Base-by-base conservation (phyloP, 2,797 vertebrate genomes). In the Phylloscopus collybita region DNA sequence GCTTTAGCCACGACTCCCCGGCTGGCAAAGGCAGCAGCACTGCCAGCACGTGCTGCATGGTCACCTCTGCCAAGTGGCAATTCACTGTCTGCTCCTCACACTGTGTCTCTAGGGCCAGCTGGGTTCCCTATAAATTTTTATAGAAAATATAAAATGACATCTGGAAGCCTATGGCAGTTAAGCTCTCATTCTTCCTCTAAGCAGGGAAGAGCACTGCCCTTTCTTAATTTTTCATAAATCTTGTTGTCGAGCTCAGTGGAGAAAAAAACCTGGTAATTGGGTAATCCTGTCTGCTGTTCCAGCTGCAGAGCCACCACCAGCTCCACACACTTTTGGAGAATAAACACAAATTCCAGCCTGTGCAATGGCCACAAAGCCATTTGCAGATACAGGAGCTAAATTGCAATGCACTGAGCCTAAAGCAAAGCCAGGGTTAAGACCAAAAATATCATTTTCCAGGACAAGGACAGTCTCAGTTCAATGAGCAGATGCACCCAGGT, bases 71-170 rank as follows among this genome's bases (percentile, higher is more conserved):
- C 92, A 83, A 84, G 81, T 34, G 80, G 25, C 79, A 88, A 32
- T 80, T 45, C 26, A 1, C 60, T 79, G 61, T 32, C 70, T 87
- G 80, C 72, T 51, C 81, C 93, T 94, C 76, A 47, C 13, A 44
- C 32, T 44, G 42, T 38, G 51, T 87, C 92, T 91, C 90, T 49
- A 45, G 88, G 94, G 88, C 92, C 93, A 91, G 90, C 91, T 88
- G 81, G 51, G 47, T 36, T 95, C 70, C 84, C 88, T 75, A 69
- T 90, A 81, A 92, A 93, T 92, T 92, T 92, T 88, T 89, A 92
- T 70, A 51, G 59, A 27, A 94, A 90, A 88, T 67, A 64, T 62
- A 65, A 95, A 95, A 74, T 80, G 79, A 87, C 91, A 90, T 84
- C 90, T 83, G 92, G 86, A 90, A 91, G 86, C 65, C 86, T 19